Percentiles rank a stretch among this genome's conserved stretches.
These are phyloP conservation scores for Carterocephalus palaemon DNA, from an alignment of 2,888 invertebrate species.

Conservation along the genomic window DNA sequence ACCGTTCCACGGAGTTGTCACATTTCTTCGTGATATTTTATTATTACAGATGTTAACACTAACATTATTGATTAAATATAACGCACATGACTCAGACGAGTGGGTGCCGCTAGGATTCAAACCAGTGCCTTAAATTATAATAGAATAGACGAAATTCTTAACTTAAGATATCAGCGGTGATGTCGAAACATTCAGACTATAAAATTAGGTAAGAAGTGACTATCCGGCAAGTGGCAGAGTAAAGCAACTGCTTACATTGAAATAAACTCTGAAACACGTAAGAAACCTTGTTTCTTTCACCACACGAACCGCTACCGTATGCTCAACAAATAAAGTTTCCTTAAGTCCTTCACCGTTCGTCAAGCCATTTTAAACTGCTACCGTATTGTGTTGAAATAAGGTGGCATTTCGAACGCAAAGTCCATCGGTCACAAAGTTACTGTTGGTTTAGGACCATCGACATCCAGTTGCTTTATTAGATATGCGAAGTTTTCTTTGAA, in stretches of 20 bases:
- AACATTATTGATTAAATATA: no score
- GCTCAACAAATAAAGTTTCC: conserved; percentile 5
- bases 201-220: no score
- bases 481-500: conserved; percentile 21
- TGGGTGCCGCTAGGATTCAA: no score
- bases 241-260: neutral
- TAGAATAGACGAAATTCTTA: no score
- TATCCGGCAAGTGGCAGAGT: no score
- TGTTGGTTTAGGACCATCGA: conserved; percentile 15
- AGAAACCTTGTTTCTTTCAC: neutral
- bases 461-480: conserved; percentile 14
- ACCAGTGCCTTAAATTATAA: no score
- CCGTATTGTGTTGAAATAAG: neutral
- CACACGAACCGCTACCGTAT: neutral
- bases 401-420: neutral
- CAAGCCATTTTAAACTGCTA: neutral
- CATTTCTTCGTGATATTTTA: no score
- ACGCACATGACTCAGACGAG: no score
- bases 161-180: no score
- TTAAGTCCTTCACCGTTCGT: neutral
- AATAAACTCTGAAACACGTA: neutral
- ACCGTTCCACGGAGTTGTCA: no score
- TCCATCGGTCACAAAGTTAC: neutral
- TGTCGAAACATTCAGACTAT: no score
- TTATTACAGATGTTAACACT: no score